Evolutionary conservation across 2,113 vertebrate species (phyloP).

Genomic region (Vimba vimba): DNA sequence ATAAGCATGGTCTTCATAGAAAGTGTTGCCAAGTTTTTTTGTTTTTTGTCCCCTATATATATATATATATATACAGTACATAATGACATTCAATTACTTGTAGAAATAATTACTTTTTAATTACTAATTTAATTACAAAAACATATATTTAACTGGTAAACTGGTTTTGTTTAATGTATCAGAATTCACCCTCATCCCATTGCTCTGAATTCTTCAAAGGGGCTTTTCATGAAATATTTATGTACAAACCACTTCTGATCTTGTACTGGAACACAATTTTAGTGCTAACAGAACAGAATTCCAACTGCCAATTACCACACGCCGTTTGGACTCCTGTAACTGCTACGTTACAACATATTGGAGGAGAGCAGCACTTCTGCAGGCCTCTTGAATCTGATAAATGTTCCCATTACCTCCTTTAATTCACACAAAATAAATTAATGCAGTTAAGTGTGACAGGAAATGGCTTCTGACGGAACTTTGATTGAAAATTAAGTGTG

Average conservation of each 20-base stretch:
- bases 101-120: no score
- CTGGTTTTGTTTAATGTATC: background rate
- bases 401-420: slow-evolving; percentile 44
- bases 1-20: no score
- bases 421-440: slow-evolving; percentile 57
- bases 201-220: background rate
- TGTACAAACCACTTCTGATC: slow-evolving; percentile 18
- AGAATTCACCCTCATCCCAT: background rate
- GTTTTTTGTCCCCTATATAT: no score
- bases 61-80: no score
- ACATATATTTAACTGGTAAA: no score
- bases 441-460: slow-evolving; percentile 56
- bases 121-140: no score
- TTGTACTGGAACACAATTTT: slow-evolving; percentile 4
- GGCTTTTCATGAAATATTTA: slow-evolving; percentile 5
- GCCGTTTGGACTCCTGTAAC: background rate
- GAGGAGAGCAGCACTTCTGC: slow-evolving; percentile 7
- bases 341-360: slow-evolving; percentile 24
- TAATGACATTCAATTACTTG: no score
- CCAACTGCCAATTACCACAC: background rate
- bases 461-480: slow-evolving; percentile 53
- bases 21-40: no score
- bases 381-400: slow-evolving; percentile 48
- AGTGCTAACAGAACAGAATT: background rate
- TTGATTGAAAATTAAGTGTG: slow-evolving; percentile 61